Evolutionary conservation across 1,140 invertebrate species (phyloP).

Genomic region (Sarcophaga bullata): DNA sequence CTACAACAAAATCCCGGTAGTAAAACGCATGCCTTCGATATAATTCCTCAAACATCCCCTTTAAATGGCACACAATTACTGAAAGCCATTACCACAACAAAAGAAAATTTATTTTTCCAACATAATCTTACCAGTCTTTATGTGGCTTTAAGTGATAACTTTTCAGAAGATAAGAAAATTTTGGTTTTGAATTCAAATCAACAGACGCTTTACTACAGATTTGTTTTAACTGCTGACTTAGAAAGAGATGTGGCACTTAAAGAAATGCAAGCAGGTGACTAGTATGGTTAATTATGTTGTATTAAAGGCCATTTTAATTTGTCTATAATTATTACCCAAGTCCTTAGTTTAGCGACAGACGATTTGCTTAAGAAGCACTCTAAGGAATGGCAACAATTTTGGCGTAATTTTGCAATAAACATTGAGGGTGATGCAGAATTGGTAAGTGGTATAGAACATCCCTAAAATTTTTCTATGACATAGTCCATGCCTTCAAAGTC

Average conservation of each 20-base stretch:
- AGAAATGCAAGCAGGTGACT: slow-evolving; percentile 61
- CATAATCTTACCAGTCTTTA: slow-evolving; percentile 60
- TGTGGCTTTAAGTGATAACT: slow-evolving; percentile 51
- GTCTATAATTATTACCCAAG: slow-evolving; percentile 3
- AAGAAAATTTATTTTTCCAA: slow-evolving; percentile 66
- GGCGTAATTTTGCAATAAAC: slow-evolving; percentile 62
- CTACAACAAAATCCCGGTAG: slow-evolving; percentile 34
- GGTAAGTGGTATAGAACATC: slow-evolving; percentile 30
- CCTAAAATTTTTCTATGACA: too few species aligned
- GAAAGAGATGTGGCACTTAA: slow-evolving; percentile 66
- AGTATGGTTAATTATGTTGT: slow-evolving; percentile 62
- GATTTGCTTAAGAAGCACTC: slow-evolving; percentile 49
- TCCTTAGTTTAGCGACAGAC: slow-evolving; percentile 38
- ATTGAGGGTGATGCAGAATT: slow-evolving; percentile 68
- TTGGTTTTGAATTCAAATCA: slow-evolving; percentile 65
- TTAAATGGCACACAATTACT: neutral
- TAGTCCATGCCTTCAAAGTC: too few species aligned
- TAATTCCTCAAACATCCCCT: neutral
- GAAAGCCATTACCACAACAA: slow-evolving; percentile 43
- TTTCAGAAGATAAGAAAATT: slow-evolving; percentile 45
- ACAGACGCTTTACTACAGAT: slow-evolving; percentile 65
- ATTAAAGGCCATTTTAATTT: neutral
- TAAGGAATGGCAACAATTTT: slow-evolving; percentile 53
- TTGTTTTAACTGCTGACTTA: slow-evolving; percentile 68
- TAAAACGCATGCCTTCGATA: slow-evolving; percentile 37